Percentiles rank a stretch among this genome's conserved stretches.
Conservation (phyloP, 2,888 invertebrate species). For the Deilephila porcellus region DNA sequence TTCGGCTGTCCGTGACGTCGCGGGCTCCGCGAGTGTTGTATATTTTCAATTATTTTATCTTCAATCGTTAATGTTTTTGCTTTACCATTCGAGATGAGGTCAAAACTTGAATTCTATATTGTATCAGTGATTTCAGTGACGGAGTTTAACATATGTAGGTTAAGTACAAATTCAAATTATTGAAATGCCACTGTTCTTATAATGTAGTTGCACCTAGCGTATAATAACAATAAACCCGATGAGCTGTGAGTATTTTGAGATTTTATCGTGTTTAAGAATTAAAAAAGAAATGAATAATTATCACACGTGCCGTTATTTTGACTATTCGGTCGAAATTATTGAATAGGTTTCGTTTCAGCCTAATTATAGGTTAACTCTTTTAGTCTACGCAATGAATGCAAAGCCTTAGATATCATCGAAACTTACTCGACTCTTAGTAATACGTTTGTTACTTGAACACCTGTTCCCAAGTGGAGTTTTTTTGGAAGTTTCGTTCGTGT, state of each 20-base stretch:
- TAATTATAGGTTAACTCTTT: conserved; percentile 74
- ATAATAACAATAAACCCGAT: conserved; percentile 82
- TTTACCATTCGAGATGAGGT: conserved; percentile 54
- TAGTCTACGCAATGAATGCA: conserved; percentile 65
- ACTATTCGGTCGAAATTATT: conserved; percentile 65
- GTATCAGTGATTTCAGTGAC: conserved; percentile 64
- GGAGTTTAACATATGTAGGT: conserved; percentile 73
- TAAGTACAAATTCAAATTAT: conserved; percentile 84
- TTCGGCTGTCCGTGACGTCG: conserved; percentile 26
- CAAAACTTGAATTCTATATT: conserved; percentile 60
- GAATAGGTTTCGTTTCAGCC: conserved; percentile 75
- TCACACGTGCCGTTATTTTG: conserved; percentile 70
- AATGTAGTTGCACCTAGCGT: conserved; percentile 84
- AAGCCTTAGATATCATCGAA: conserved; percentile 71
- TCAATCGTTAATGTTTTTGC: conserved; percentile 33
- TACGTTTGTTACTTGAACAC: conserved; percentile 35
- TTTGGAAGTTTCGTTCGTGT: conserved; percentile 34
- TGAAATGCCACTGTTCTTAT: conserved; percentile 83
- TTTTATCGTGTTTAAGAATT: conserved; percentile 83
- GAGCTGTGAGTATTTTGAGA: conserved; percentile 85
- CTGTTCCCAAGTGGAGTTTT: conserved; percentile 18
- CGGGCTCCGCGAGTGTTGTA: neutral
- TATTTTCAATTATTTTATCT: conserved; percentile 43
- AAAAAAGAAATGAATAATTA: conserved; percentile 49
- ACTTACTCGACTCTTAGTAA: conserved; percentile 35